Conservation (phyloP, 2,888 invertebrate species). For the Dorcus parallelipipedus region DNA sequence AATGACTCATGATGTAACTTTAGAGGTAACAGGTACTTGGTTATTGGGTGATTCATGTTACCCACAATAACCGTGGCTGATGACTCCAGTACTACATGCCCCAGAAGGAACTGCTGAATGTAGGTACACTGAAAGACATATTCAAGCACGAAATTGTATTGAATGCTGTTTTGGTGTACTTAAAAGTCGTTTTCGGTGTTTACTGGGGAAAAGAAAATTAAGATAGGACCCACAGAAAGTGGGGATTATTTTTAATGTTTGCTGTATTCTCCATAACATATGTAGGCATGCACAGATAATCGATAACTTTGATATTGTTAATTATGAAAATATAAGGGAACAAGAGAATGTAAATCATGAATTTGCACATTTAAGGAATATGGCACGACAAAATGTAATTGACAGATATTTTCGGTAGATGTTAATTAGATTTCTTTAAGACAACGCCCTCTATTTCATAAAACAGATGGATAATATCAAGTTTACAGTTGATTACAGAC, state of each 20-base stretch:
- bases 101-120: slow-evolving; percentile 1
- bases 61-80: slow-evolving; percentile 12
- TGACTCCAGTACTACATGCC: slow-evolving; percentile 6
- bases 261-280: slow-evolving; percentile 5
- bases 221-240: slow-evolving; percentile 6
- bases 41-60: slow-evolving; percentile 10
- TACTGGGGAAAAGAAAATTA: background rate
- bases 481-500: too few species aligned
- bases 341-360: too few species aligned
- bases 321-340: too few species aligned
- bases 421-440: too few species aligned
- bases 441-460: too few species aligned
- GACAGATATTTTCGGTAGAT: too few species aligned
- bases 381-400: too few species aligned
- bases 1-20: background rate
- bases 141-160: slow-evolving; percentile 8
- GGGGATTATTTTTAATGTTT: slow-evolving; percentile 2
- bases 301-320: too few species aligned
- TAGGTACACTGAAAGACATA: slow-evolving; percentile 5
- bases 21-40: slow-evolving; percentile 5
- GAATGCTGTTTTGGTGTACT: slow-evolving; percentile 9
- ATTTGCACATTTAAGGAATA: too few species aligned
- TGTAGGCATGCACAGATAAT: background rate
- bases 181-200: background rate
- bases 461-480: too few species aligned